Conservation (phyloP, 1,140 invertebrate species). For the Papilio polyxenes region DNA sequence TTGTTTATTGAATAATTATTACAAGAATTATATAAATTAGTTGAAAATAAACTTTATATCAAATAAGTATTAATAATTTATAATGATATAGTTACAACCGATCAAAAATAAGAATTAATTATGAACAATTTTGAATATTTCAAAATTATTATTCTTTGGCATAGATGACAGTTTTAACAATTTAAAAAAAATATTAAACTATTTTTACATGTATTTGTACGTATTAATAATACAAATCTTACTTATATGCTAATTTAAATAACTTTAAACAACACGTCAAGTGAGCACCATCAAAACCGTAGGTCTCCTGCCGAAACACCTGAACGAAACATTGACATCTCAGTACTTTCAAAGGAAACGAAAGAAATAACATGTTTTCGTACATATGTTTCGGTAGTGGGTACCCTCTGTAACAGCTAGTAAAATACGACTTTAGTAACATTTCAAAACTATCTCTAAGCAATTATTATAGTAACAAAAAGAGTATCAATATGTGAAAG, state of each 20-base stretch:
- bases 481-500: not conserved
- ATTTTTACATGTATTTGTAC: constrained; percentile 1
- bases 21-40: too few species aligned
- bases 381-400: too few species aligned
- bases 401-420: not conserved
- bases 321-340: too few species aligned
- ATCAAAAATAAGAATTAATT: too few species aligned
- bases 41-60: not conserved
- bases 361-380: too few species aligned
- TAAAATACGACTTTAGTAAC: not conserved
- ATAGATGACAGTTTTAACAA: not conserved
- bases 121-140: too few species aligned
- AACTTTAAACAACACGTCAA: not conserved
- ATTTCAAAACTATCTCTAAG: not conserved
- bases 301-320: too few species aligned
- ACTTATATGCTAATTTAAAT: not conserved
- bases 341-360: too few species aligned
- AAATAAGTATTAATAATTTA: not conserved
- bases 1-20: not conserved
- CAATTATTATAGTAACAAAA: not conserved
- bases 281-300: too few species aligned
- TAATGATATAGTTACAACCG: not conserved
- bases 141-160: constrained; percentile 1
- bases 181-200: not conserved
- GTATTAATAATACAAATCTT: not conserved